Evolutionary conservation across 2,113 vertebrate genomes (phyloP), one percentile per base, ranked within the genome.

Genomic region (Onychostruthus taczanowskii): DNA sequence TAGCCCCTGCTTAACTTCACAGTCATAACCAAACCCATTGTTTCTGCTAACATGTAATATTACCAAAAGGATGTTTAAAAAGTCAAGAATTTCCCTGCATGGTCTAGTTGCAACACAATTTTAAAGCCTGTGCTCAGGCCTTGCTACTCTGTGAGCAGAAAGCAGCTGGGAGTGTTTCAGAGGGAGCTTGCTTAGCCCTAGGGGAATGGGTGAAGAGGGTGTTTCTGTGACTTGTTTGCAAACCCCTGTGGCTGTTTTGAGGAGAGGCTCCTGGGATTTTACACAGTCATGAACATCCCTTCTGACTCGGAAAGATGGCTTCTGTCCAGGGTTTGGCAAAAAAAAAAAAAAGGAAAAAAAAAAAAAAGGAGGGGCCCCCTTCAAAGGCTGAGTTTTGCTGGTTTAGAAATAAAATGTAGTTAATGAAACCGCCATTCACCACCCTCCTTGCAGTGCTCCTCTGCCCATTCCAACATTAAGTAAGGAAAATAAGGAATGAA

Each of bases 211-310:
- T 81, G 67, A 84, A 84, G 81, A 78, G 87, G 49, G 37, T 95
- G 74, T 91, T 94, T 76, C 21, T 94, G 69, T 82, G 84, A 87
- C 89, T 91, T 87, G 84, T 90, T 93, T 93, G 93, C 80, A 92
- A 92, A 89, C 69, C 83, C 96, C 31, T 55, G 81, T 95, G 87
- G 90, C 84, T 93, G 41, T 93, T 95, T 44, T 67, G 61, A 86
- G 90, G 84, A 80, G 63, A 94, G 67, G 66, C 55, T 85, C 31
- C 67, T 73, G 89, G 79, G 82, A 93, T 90, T 94, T 94, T 91
- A 74, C 1, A 16, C 28, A 88, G 87, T 80, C 75, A 35, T 67
- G 72, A 86, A 94, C 70, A 77, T 78, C 56, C 68, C 53, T 91
- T 82, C 87, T 87, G 91, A 77, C 49, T 95, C 5, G 37, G 77